These are phyloP conservation scores for Acrocephalus kingi DNA, from an alignment of 2,113 vertebrate genomes.

Conservation along the genomic window DNA sequence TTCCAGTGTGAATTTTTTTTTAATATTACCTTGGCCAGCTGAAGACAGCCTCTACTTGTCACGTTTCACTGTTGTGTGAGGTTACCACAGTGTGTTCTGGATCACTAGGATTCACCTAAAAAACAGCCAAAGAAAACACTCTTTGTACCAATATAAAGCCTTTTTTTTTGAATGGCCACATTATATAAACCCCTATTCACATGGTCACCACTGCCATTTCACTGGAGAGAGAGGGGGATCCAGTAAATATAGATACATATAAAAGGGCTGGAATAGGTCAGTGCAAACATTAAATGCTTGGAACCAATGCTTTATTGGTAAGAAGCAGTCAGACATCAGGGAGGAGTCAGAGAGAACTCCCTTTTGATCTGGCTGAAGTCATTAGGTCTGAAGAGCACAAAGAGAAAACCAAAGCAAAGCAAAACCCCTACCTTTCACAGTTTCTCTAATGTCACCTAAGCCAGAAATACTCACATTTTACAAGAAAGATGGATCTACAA, in stretches of 20 bases:
- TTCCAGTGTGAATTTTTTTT: neutral
- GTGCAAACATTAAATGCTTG: neutral
- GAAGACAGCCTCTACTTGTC: neutral
- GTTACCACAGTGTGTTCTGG: neutral
- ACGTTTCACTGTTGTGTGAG: neutral
- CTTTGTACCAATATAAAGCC: neutral
- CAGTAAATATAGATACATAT: neutral
- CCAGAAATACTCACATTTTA: neutral
- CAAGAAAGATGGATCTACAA: accelerated
- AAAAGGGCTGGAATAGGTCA: neutral
- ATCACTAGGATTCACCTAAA: neutral
- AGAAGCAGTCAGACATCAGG: neutral
- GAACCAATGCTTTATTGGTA: neutral
- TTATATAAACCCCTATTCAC: accelerated
- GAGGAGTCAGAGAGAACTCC: neutral
- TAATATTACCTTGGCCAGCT: neutral
- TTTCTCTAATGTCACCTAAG: neutral
- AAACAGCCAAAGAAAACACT: neutral
- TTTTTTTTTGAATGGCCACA: neutral
- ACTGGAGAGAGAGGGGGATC: neutral
- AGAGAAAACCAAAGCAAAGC: neutral
- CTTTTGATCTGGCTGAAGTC: neutral
- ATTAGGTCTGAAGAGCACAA: neutral
- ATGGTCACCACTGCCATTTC: neutral
- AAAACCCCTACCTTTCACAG: neutral